phyloP scores from a whole-genome alignment of 2,797 vertebrate species.

The Anniella stebbinsi region DNA sequence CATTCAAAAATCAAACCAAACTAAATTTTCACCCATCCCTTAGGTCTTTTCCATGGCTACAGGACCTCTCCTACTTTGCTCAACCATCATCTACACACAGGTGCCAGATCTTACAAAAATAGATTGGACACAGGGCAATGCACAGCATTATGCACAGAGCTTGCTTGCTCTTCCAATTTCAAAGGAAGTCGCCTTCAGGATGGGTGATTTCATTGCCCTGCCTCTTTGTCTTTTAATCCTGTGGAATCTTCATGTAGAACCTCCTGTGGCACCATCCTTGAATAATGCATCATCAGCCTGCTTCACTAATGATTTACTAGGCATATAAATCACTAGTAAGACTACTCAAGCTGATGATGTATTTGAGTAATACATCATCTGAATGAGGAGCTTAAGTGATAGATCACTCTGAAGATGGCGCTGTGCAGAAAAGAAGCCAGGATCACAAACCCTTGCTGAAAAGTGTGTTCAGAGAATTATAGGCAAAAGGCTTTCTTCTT shows the following conservation, averaged over 20 bases:
- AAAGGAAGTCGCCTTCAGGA: slow-evolving; percentile 8
- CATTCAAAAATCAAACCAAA: no score
- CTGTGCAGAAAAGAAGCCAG: slow-evolving; percentile 50
- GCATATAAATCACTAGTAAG: slow-evolving; percentile 72
- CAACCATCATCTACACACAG: not conserved
- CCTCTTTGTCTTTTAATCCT: slow-evolving; percentile 48
- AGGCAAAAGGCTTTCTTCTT: slow-evolving; percentile 23
- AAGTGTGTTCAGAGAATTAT: not conserved
- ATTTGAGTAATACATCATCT: slow-evolving; percentile 72
- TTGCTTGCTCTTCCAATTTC: slow-evolving; percentile 20
- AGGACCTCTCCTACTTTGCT: not conserved
- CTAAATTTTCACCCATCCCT: no score
- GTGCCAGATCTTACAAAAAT: not conserved
- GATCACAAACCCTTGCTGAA: slow-evolving; percentile 15
- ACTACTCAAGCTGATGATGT: slow-evolving; percentile 59
- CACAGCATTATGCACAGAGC: not conserved
- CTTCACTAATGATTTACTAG: slow-evolving; percentile 65
- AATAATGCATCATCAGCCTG: slow-evolving; percentile 62
- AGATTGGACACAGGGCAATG: not conserved
- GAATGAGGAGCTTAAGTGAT: slow-evolving; percentile 66
- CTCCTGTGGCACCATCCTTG: slow-evolving; percentile 57
- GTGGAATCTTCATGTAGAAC: slow-evolving; percentile 48
- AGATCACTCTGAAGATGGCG: slow-evolving; percentile 61
- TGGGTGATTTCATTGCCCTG: slow-evolving; percentile 6
- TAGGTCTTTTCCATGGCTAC: not conserved